A percentile compares a stretch with the other conserved stretches of the same genome.
Conservation (phyloP, 2,113 vertebrate genomes). For the Neolamprologus modestus region DNA sequence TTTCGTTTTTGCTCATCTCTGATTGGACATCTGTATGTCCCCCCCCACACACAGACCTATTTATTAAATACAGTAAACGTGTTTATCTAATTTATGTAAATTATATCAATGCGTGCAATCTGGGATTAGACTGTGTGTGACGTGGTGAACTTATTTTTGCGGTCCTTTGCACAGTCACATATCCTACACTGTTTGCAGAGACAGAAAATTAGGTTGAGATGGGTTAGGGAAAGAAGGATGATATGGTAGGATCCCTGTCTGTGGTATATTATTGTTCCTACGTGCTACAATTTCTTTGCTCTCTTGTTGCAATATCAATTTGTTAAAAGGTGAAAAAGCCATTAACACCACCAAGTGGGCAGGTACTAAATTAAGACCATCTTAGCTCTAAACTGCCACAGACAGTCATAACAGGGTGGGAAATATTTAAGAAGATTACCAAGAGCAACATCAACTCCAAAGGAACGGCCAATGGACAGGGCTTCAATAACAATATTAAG, state of each 20-base stretch:
- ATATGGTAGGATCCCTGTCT: background rate
- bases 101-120: background rate
- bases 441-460: background rate
- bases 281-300: background rate
- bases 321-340: background rate
- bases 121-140: background rate
- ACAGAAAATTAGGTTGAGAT: background rate
- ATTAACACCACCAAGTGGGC: background rate
- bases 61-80: background rate
- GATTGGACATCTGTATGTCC: background rate
- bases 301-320: background rate
- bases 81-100: background rate
- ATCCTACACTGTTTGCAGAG: background rate
- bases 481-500: background rate
- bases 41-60: too few species aligned
- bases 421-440: background rate
- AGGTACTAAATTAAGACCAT: background rate
- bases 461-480: background rate
- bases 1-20: background rate
- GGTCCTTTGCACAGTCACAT: background rate
- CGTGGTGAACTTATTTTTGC: background rate
- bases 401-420: background rate
- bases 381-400: background rate
- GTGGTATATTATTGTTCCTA: background rate
- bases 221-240: background rate